Evolutionary conservation across 2,797 vertebrate species (phyloP).

Genomic region (Acrocephalus scirpaceus): DNA sequence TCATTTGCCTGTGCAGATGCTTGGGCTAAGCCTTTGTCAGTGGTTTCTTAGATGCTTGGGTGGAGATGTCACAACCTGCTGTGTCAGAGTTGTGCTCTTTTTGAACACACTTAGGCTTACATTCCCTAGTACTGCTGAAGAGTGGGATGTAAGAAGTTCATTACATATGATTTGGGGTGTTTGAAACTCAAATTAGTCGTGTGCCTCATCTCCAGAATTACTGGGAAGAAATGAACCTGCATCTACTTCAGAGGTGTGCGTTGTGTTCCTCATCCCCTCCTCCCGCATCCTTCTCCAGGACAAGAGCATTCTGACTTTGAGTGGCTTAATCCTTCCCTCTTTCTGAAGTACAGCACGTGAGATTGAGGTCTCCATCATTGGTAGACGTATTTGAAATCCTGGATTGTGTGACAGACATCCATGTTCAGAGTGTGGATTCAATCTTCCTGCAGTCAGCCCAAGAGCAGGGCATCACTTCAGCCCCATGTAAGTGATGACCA

Average conservation of each 20-base stretch:
- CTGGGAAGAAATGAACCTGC: neutral
- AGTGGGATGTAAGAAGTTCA: neutral
- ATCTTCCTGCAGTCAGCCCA: neutral
- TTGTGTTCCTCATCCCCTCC: neutral
- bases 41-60: neutral
- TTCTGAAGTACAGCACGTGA: neutral
- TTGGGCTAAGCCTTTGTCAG: neutral
- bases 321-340: neutral
- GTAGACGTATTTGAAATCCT: neutral
- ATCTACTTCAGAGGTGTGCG: neutral
- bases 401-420: neutral
- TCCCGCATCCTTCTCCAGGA: neutral
- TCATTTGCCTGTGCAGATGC: neutral
- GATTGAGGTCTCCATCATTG: neutral
- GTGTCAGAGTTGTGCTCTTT: neutral
- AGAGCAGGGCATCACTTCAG: neutral
- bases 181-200: neutral
- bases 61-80: neutral
- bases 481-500: neutral
- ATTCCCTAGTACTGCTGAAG: neutral
- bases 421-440: neutral
- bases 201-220: neutral
- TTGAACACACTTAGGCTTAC: neutral
- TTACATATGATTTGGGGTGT: neutral
- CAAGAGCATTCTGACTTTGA: neutral